A percentile compares a stretch with the other conserved stretches of the same genome.
Evolutionary conservation across 2,797 vertebrate genomes (phyloP).

Genomic region (Artibeus lituratus): DNA sequence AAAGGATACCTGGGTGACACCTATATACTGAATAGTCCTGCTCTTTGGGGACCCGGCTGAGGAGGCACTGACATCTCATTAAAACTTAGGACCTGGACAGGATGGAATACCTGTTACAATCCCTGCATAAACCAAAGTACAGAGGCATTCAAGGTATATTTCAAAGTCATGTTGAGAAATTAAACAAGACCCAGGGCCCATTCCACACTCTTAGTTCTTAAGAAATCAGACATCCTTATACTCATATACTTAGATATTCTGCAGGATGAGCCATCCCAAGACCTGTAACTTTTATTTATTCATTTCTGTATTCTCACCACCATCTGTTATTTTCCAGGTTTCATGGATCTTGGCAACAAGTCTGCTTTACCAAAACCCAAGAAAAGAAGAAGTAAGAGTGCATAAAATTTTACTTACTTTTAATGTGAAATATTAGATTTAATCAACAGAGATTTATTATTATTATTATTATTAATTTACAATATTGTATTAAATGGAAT

Average conservation of each 20-base stretch:
- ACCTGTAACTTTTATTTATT: background rate
- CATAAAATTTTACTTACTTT: background rate
- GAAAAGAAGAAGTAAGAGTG: slow-evolving; percentile 55
- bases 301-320: background rate
- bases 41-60: background rate
- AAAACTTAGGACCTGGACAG: background rate
- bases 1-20: background rate
- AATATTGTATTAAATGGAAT: background rate
- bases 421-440: background rate
- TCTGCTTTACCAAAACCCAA: background rate
- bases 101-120: background rate
- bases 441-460: background rate
- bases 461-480: background rate
- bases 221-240: background rate
- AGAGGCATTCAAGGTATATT: background rate
- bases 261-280: background rate
- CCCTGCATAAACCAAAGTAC: background rate
- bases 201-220: no score
- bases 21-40: no score
- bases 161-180: background rate
- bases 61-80: background rate
- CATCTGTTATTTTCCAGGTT: slow-evolving; percentile 21
- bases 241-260: background rate
- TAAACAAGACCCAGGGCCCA: no score
- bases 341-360: background rate